A percentile compares a stretch with the other conserved stretches of the same genome.
Evolutionary conservation across 2,797 vertebrate genomes (phyloP).

Genomic region (Pseudochirops cupreus): DNA sequence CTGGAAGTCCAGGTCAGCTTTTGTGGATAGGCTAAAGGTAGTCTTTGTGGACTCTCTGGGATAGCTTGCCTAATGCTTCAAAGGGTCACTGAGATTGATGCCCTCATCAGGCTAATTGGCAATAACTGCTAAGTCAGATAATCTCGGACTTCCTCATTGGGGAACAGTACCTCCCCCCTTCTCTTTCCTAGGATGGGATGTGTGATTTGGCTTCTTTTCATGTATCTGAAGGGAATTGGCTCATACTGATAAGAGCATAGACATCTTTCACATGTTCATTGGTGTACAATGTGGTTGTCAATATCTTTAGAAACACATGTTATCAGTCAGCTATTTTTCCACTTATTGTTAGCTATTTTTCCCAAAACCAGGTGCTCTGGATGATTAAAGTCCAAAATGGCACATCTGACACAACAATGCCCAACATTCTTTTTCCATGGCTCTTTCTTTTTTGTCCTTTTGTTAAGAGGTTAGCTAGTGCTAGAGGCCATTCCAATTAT

Average conservation of each 20-base stretch:
- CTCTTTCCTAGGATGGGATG: background rate
- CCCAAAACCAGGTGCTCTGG: background rate
- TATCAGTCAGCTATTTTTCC: background rate
- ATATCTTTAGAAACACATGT: background rate
- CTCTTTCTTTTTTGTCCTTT: background rate
- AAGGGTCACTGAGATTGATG: background rate
- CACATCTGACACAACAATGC: background rate
- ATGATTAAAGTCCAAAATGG: background rate
- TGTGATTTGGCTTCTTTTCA: background rate
- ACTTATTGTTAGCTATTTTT: background rate
- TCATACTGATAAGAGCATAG: background rate
- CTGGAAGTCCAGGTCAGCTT: background rate
- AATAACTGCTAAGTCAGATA: background rate
- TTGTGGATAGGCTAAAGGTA: background rate
- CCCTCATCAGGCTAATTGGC: background rate
- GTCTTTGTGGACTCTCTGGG: background rate
- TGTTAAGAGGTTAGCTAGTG: background rate
- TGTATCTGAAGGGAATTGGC: background rate
- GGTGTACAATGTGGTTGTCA: background rate
- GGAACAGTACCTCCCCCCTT: background rate
- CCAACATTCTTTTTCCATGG: background rate
- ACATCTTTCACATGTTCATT: background rate
- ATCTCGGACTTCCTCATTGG: background rate
- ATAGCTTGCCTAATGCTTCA: background rate
- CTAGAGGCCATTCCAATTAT: background rate